Evolutionary conservation across 2,888 invertebrate species (phyloP).

Genomic region (Empis livida): DNA sequence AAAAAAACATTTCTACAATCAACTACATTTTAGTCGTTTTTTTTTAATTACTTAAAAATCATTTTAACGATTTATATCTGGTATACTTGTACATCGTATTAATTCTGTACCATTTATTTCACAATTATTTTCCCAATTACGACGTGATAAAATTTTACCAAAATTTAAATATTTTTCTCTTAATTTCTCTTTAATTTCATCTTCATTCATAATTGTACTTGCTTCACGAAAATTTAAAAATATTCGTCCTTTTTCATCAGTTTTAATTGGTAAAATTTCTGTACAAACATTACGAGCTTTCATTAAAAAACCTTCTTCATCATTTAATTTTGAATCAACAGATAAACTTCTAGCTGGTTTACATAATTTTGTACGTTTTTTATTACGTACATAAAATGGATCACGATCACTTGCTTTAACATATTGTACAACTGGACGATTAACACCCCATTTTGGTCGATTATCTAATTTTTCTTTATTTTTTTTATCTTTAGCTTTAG

Average conservation of each 20-base stretch:
- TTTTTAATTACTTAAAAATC: too few relatives aligned
- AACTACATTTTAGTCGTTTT: too few relatives aligned
- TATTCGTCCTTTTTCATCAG: constrained; percentile 33
- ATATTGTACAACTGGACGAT: constrained; percentile 66
- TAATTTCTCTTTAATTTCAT: constrained; percentile 33
- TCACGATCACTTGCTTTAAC: constrained; percentile 85
- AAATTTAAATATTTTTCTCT: constrained; percentile 32
- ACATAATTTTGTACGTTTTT: constrained; percentile 37
- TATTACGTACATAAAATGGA: constrained; percentile 55
- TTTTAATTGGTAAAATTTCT: constrained; percentile 35
- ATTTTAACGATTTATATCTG: not conserved
- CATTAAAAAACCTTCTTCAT: constrained; percentile 27
- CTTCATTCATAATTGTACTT: constrained; percentile 34
- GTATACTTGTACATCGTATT: not conserved
- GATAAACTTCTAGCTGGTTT: constrained; percentile 45
- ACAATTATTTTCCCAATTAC: constrained; percentile 22
- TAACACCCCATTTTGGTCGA: constrained; percentile 63
- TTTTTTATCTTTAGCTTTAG: constrained; percentile 25
- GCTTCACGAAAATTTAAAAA: constrained; percentile 35
- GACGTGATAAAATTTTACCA: constrained; percentile 28
- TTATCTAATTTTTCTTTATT: constrained; percentile 39
- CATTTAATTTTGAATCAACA: constrained; percentile 27
- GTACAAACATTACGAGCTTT: constrained; percentile 35
- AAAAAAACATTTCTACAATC: too few relatives aligned
- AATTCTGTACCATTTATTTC: not conserved